A percentile compares a stretch with the other conserved stretches of the same genome.
phyloP scores from a whole-genome alignment of 2,888 invertebrate species.

The Coenonympha glycerion region DNA sequence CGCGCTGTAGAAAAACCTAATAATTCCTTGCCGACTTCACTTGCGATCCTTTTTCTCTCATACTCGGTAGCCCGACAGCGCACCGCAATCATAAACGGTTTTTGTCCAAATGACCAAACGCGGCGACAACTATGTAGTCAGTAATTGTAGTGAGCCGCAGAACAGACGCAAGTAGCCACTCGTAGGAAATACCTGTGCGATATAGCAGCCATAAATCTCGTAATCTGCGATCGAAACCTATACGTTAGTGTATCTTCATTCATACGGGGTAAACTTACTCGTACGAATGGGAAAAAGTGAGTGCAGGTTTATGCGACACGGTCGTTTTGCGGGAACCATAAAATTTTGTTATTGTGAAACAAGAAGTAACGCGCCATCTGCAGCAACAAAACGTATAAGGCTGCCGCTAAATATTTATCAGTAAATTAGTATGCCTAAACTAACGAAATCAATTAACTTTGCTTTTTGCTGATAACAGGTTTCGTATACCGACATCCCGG shows the following conservation, averaged over 20 bases:
- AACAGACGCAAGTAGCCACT: slow-evolving; percentile 18
- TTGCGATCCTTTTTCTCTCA: slow-evolving; percentile 30
- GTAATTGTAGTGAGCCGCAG: slow-evolving; percentile 27
- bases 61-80: slow-evolving; percentile 27
- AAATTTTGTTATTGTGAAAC: slow-evolving; percentile 50
- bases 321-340: slow-evolving; percentile 42
- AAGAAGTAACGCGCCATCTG: slow-evolving; percentile 50
- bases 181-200: slow-evolving; percentile 22
- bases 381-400: slow-evolving; percentile 55
- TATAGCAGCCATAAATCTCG: slow-evolving; percentile 24
- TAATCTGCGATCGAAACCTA: slow-evolving; percentile 20
- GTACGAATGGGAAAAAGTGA: slow-evolving; percentile 26
- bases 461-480: slow-evolving; percentile 52
- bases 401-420: slow-evolving; percentile 63
- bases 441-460: slow-evolving; percentile 66
- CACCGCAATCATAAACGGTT: slow-evolving; percentile 34
- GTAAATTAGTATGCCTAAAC: slow-evolving; percentile 68
- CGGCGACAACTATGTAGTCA: slow-evolving; percentile 30
- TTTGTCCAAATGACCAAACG: slow-evolving; percentile 34
- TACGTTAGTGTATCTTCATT: slow-evolving; percentile 24
- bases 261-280: slow-evolving; percentile 25
- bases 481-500: slow-evolving; percentile 50
- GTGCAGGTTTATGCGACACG: slow-evolving; percentile 21
- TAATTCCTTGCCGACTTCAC: slow-evolving; percentile 35
- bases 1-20: slow-evolving; percentile 51